phyloP scores from a whole-genome alignment of 2,113 vertebrate genomes.

The Hepsetus odoe region DNA sequence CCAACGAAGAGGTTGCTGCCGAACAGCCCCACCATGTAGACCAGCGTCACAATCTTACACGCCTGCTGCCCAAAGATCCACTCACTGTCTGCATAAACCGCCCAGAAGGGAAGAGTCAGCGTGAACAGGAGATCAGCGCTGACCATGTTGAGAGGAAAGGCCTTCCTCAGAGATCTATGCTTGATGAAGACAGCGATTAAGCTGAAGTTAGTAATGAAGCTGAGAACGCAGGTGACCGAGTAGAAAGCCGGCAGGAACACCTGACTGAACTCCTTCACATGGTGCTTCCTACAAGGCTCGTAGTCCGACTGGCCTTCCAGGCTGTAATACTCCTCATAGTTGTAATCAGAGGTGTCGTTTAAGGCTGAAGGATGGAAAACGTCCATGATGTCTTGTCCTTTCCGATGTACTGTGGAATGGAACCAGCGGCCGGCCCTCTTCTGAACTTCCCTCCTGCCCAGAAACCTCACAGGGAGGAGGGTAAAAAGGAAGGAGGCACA shows the following conservation, averaged over 20 bases:
- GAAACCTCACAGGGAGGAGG: too few species aligned
- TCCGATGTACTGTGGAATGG: too few species aligned
- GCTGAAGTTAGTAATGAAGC: conserved; percentile 65
- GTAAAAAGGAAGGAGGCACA: too few species aligned
- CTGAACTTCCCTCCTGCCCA: too few species aligned
- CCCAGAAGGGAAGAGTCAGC: conserved; percentile 78
- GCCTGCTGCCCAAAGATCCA: conserved; percentile 69
- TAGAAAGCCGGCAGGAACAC: conserved; percentile 74
- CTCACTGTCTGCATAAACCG: conserved; percentile 60
- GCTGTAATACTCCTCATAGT: conserved; percentile 55
- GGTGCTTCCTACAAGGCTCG: conserved; percentile 70
- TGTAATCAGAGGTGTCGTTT: neutral
- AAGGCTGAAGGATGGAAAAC: neutral
- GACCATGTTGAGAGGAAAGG: conserved; percentile 73
- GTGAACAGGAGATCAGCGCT: conserved; percentile 76
- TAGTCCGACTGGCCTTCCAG: conserved; percentile 35
- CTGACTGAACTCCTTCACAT: conserved; percentile 65
- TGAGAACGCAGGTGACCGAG: conserved; percentile 62
- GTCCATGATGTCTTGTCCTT: too few species aligned
- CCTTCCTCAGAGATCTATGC: conserved; percentile 53
- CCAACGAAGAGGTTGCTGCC: conserved; percentile 77
- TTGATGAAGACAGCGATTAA: conserved; percentile 64
- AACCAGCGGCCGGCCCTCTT: too few species aligned
- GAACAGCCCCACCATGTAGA: conserved; percentile 76
- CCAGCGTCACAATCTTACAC: conserved; percentile 70